Conservation (phyloP, 2,888 invertebrate genomes). For the Chrysodeixis includens region DNA sequence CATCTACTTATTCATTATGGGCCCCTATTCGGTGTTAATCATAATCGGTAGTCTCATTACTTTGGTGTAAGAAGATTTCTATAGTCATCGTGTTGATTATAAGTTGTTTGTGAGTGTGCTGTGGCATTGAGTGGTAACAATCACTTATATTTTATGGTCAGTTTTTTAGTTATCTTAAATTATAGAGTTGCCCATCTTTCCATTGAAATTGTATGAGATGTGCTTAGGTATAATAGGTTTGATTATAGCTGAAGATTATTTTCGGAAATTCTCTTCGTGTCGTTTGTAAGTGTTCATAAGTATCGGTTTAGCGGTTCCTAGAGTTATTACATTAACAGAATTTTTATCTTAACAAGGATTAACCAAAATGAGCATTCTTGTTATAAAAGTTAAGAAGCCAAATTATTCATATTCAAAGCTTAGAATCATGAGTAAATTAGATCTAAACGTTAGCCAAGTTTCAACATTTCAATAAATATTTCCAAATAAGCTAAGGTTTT, state of each 20-base stretch:
- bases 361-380: background rate
- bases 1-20: constrained; percentile 88
- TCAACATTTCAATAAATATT: constrained; percentile 39
- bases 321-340: background rate
- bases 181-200: constrained; percentile 33
- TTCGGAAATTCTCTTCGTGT: constrained; percentile 19
- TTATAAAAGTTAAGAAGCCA: background rate
- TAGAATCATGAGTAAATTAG: constrained; percentile 1
- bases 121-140: constrained; percentile 63
- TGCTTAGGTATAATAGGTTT: constrained; percentile 25
- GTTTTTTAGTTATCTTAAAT: constrained; percentile 44
- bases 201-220: constrained; percentile 33
- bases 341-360: background rate
- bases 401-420: background rate
- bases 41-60: constrained; percentile 81
- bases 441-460: constrained; percentile 24
- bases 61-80: constrained; percentile 69
- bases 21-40: constrained; percentile 86
- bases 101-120: constrained; percentile 67
- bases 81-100: constrained; percentile 68
- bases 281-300: constrained; percentile 2
- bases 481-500: constrained; percentile 44
- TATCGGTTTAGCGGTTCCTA: background rate
- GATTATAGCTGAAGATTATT: constrained; percentile 21
- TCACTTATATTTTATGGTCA: constrained; percentile 57